Evolutionary conservation across 2,113 vertebrate genomes (phyloP).

Genomic region (Chloroceryle aenea): DNA sequence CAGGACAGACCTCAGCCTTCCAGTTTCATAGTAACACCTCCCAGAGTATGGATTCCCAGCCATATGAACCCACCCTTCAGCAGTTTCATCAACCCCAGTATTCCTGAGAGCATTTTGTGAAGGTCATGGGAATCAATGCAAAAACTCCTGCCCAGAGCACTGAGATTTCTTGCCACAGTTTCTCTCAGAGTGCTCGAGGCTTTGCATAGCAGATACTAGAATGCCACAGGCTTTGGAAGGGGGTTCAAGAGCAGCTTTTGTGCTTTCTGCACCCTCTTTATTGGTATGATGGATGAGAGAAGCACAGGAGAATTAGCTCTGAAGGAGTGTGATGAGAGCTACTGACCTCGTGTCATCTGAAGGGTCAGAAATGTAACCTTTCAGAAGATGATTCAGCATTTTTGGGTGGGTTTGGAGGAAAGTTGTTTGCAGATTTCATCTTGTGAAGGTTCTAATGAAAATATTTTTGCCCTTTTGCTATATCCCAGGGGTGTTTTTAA

Average conservation of each 20-base stretch:
- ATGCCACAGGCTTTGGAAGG: neutral
- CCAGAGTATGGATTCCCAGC: neutral
- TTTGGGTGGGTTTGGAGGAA: neutral
- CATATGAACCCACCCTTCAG: neutral
- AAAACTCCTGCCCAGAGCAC: neutral
- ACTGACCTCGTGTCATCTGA: neutral
- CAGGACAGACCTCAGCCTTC: neutral
- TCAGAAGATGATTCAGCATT: neutral
- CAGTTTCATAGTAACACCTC: neutral
- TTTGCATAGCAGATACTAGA: neutral
- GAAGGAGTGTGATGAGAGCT: neutral
- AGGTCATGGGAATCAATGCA: neutral
- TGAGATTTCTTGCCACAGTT: neutral
- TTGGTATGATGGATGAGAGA: neutral
- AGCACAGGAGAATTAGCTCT: neutral
- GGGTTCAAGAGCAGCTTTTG: neutral
- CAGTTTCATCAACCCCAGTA: accelerated
- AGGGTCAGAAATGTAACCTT: neutral
- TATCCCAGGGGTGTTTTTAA: neutral
- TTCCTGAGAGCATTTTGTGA: neutral
- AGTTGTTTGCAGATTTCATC: neutral
- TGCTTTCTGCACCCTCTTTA: neutral
- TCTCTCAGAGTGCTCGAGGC: neutral
- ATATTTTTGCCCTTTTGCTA: neutral
- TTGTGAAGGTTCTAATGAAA: neutral